Conservation (phyloP, 2,113 vertebrate species). For the Poecile atricapillus region DNA sequence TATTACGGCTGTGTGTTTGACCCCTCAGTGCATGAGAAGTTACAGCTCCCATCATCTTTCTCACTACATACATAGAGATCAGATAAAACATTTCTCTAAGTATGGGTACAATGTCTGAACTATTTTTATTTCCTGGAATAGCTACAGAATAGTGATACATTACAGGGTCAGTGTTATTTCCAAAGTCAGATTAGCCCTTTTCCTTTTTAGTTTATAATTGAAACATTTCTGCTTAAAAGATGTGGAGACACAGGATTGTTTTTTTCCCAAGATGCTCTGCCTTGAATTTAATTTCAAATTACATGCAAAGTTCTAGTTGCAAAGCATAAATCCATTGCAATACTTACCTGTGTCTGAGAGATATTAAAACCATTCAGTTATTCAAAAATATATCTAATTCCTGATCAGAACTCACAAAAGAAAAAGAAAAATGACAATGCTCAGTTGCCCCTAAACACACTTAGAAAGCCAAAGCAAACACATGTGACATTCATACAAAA, state of each 20-base stretch:
- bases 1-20: neutral
- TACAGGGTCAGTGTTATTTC: neutral
- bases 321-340: neutral
- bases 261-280: neutral
- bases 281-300: constrained; percentile 4
- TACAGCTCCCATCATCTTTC: neutral
- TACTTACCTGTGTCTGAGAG: neutral
- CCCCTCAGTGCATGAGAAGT: neutral
- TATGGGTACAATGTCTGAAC: neutral
- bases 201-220: neutral
- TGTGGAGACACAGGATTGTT: neutral
- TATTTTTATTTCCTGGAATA: neutral
- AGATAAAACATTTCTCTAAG: neutral
- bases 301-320: neutral
- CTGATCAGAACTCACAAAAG: neutral
- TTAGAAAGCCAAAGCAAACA: neutral
- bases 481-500: neutral
- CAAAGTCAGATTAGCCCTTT: neutral
- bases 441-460: neutral
- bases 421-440: neutral
- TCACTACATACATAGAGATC: neutral
- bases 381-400: neutral
- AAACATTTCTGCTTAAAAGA: constrained; percentile 8
- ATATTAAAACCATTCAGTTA: constrained; percentile 9
- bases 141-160: neutral